Evolutionary conservation across 1,140 invertebrate genomes (phyloP).

Genomic region (Penaeus vannamei): DNA sequence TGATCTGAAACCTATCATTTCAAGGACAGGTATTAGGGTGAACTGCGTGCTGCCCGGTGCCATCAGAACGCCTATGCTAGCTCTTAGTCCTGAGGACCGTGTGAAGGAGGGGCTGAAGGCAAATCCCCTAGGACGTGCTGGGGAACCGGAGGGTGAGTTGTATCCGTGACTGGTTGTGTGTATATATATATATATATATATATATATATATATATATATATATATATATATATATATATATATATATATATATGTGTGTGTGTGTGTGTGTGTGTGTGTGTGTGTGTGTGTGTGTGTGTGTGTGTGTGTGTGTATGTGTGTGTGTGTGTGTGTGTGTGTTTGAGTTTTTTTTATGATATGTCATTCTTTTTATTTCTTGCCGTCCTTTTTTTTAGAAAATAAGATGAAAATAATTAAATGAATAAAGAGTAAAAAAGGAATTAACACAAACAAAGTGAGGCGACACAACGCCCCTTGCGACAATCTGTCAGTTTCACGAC

Average conservation of each 20-base stretch:
- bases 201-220: neutral
- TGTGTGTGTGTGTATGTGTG: neutral
- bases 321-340: neutral
- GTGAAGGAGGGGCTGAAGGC: neutral
- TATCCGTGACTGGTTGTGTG: too few relatives aligned
- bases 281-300: neutral
- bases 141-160: neutral
- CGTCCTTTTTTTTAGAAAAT: too few relatives aligned
- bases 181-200: too few relatives aligned
- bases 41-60: conserved; percentile 90
- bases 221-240: neutral
- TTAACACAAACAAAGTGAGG: too few relatives aligned
- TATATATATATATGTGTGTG: neutral
- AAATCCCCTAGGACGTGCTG: neutral
- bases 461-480: too few relatives aligned
- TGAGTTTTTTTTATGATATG: neutral
- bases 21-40: conserved; percentile 78
- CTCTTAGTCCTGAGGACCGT: conserved; percentile 79
- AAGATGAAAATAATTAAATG: too few relatives aligned
- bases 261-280: conserved; percentile 1
- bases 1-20: neutral
- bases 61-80: conserved; percentile 87
- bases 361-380: too few relatives aligned
- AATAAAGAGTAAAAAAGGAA: too few relatives aligned
- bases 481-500: too few relatives aligned